A percentile compares a stretch with the other conserved stretches of the same genome.
Evolutionary conservation across 2,113 vertebrate genomes (phyloP).

Genomic region (Tragelaphus strepsiceros): DNA sequence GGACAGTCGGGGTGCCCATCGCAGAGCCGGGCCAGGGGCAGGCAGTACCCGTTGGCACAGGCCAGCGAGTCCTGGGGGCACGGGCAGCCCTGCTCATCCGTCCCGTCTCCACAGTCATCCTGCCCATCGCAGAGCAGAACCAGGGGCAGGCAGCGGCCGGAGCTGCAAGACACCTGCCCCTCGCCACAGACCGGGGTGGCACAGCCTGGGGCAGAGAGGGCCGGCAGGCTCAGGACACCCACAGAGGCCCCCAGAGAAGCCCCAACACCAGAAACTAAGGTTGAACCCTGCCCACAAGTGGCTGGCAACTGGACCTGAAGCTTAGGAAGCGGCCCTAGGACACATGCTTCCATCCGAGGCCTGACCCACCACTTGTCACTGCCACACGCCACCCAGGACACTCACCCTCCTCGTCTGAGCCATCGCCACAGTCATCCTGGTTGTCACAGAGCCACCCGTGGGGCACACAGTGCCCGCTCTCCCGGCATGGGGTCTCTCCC

Average conservation of each 20-base stretch:
- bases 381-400: background rate
- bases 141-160: slow-evolving; percentile 84
- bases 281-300: too few species aligned
- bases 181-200: slow-evolving; percentile 77
- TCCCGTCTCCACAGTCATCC: slow-evolving; percentile 89
- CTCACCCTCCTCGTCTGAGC: slow-evolving; percentile 85
- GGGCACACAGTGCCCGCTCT: slow-evolving; percentile 84
- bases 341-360: rapidly evolving
- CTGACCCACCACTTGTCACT: background rate
- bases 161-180: slow-evolving; percentile 84
- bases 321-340: background rate
- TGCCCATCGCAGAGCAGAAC: slow-evolving; percentile 86
- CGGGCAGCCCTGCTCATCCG: slow-evolving; percentile 85
- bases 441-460: slow-evolving; percentile 90
- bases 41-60: slow-evolving; percentile 83
- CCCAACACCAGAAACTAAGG: background rate
- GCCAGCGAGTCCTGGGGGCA: slow-evolving; percentile 83
- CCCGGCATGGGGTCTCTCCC: slow-evolving; percentile 82
- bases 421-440: slow-evolving; percentile 91
- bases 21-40: slow-evolving; percentile 81
- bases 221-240: background rate
- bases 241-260: background rate
- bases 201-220: slow-evolving; percentile 79
- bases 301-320: background rate
- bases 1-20: slow-evolving; percentile 84